Conservation (phyloP, 1,140 invertebrate species). For the Archivesica marissinica region DNA sequence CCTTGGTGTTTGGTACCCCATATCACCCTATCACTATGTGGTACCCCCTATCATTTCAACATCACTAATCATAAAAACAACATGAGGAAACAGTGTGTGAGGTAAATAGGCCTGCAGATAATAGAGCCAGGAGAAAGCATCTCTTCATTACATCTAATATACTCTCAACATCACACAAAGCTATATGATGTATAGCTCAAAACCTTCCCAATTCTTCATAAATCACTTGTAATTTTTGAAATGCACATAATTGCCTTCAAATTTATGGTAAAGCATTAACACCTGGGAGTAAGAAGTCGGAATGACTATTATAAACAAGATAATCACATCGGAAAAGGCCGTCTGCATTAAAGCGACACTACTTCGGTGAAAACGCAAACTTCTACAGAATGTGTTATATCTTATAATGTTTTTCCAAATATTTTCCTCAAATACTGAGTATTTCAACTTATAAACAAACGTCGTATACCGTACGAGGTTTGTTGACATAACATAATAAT, state of each 20-base stretch:
- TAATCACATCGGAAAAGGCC: too few relatives aligned
- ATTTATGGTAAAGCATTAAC: constrained; percentile 50
- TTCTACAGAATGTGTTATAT: too few relatives aligned
- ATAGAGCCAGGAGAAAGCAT: constrained; percentile 13
- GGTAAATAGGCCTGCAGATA: constrained; percentile 42
- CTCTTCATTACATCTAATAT: constrained; percentile 52
- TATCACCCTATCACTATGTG: too few relatives aligned
- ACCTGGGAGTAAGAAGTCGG: constrained; percentile 36
- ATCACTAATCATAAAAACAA: constrained; percentile 20
- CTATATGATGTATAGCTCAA: constrained; percentile 37
- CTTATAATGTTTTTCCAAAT: too few relatives aligned
- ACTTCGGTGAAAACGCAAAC: too few relatives aligned
- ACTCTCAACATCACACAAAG: constrained; percentile 32
- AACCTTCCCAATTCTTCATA: constrained; percentile 30
- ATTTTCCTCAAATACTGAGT: too few relatives aligned
- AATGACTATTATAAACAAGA: not conserved
- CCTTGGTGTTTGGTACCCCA: constrained; percentile 11
- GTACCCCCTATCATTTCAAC: not conserved
- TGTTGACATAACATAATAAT: too few relatives aligned
- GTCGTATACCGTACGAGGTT: too few relatives aligned
- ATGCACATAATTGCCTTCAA: constrained; percentile 44
- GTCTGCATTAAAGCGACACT: too few relatives aligned
- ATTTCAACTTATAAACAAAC: too few relatives aligned
- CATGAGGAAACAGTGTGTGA: constrained; percentile 22
- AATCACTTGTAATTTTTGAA: constrained; percentile 54